Percentiles rank a stretch among this genome's conserved stretches.
These are phyloP conservation scores for Chrysolina oricalcia DNA, from an alignment of 2,888 invertebrate genomes.

Conservation along the genomic window DNA sequence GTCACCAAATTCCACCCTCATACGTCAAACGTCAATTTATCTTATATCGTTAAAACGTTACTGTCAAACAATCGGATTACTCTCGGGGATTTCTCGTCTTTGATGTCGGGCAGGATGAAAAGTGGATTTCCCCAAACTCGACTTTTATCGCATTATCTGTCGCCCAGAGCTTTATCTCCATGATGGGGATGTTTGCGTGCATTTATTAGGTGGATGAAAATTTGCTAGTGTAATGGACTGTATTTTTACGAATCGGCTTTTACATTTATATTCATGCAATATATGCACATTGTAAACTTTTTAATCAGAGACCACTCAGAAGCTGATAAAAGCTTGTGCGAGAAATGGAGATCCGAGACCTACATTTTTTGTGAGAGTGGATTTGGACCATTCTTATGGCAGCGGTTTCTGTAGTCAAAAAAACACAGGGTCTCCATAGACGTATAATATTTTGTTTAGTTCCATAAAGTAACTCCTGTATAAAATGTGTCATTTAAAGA, in stretches of 20 bases:
- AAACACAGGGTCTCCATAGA: no score
- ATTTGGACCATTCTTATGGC: no score
- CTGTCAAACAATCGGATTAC: constrained; percentile 48
- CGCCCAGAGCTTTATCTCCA: constrained; percentile 40
- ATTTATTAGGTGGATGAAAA: constrained; percentile 33
- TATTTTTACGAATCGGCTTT: neutral
- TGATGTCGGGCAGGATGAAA: constrained; percentile 37
- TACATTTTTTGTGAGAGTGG: no score
- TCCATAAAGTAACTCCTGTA: no score
- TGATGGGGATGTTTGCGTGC: constrained; percentile 43
- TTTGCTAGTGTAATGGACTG: neutral
- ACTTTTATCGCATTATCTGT: constrained; percentile 52
- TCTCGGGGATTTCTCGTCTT: constrained; percentile 43
- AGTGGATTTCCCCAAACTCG: constrained; percentile 46
- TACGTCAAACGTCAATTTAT: constrained; percentile 32
- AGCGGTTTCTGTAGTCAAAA: no score
- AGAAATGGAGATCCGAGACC: no score
- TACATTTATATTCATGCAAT: neutral
- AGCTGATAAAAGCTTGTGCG: no score
- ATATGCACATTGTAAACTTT: no score
- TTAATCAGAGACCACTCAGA: no score
- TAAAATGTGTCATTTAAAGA: no score
- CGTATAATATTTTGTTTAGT: no score
- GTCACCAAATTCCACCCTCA: constrained; percentile 1
- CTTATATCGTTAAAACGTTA: constrained; percentile 33